Conservation (phyloP, 2,888 invertebrate species). For the Eupithecia subumbrata region DNA sequence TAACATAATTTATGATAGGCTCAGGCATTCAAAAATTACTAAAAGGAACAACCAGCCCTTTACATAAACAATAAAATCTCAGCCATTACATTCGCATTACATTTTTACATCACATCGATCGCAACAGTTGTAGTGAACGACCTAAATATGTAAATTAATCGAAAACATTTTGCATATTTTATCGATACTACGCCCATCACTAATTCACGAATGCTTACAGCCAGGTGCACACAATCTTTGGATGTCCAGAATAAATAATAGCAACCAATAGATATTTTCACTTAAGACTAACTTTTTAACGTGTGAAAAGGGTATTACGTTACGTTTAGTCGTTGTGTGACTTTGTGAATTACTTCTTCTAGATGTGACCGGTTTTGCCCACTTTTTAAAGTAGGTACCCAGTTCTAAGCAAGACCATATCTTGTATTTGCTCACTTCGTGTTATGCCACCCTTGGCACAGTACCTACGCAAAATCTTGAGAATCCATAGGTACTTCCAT, state of each 20-base stretch:
- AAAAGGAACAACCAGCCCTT: conserved; percentile 7
- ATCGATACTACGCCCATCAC: conserved; percentile 48
- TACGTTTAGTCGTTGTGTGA: neutral
- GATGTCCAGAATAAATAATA: conserved; percentile 22
- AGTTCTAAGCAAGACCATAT: too few species aligned
- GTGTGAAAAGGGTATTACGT: neutral
- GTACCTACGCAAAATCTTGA: too few species aligned
- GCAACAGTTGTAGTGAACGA: conserved; percentile 41
- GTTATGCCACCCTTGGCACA: too few species aligned
- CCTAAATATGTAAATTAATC: conserved; percentile 44
- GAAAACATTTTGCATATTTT: conserved; percentile 46
- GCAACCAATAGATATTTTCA: neutral
- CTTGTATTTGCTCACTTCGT: too few species aligned
- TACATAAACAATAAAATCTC: conserved; percentile 27
- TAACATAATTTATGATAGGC: conserved; percentile 11
- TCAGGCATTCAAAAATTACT: conserved; percentile 13
- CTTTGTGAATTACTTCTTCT: neutral
- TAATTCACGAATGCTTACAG: conserved; percentile 52
- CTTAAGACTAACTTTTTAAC: neutral
- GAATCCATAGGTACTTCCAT: too few species aligned
- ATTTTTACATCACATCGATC: conserved; percentile 39
- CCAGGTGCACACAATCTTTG: conserved; percentile 66
- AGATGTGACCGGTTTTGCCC: neutral
- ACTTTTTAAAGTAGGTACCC: too few species aligned
- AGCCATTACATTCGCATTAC: conserved; percentile 27